Conservation (phyloP, 1,140 invertebrate genomes). For the Drusus annulatus region DNA sequence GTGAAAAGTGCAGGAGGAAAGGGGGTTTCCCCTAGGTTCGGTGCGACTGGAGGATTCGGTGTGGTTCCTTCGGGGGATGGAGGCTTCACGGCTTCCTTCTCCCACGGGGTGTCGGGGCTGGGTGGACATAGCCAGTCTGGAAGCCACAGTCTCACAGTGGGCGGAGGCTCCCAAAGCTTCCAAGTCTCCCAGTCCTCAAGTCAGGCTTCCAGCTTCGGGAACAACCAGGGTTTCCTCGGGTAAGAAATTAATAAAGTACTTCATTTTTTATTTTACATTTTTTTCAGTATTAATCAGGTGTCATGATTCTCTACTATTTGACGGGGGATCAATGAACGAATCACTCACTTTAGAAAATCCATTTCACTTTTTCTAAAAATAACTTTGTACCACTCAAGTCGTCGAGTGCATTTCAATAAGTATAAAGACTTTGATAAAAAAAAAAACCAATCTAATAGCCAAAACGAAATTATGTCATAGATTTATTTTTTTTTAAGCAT, state of each 20-base stretch:
- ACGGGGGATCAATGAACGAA: no score
- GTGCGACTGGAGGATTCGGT: constrained; percentile 31
- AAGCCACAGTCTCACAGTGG: constrained; percentile 48
- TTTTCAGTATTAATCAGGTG: no score
- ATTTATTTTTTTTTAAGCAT: no score
- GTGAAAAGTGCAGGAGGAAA: not conserved
- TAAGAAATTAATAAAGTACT: not conserved
- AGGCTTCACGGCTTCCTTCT: constrained; percentile 45
- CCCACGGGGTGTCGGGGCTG: constrained; percentile 40
- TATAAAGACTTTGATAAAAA: no score
- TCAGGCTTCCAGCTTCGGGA: constrained; percentile 49
- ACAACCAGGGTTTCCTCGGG: constrained; percentile 43
- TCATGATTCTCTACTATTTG: no score
- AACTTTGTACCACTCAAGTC: no score
- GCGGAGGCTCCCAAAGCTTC: constrained; percentile 38
- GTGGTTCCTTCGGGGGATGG: constrained; percentile 30
- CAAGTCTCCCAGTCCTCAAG: constrained; percentile 51
- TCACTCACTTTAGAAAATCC: no score
- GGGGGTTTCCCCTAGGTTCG: constrained; percentile 38
- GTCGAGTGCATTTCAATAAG: no score
- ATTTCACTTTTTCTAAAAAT: no score
- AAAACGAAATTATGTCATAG: no score
- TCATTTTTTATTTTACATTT: no score
- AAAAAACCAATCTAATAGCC: no score
- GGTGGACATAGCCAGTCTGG: constrained; percentile 41